phyloP scores from a whole-genome alignment of 2,113 vertebrate genomes.

The Aviceda subcristata region DNA sequence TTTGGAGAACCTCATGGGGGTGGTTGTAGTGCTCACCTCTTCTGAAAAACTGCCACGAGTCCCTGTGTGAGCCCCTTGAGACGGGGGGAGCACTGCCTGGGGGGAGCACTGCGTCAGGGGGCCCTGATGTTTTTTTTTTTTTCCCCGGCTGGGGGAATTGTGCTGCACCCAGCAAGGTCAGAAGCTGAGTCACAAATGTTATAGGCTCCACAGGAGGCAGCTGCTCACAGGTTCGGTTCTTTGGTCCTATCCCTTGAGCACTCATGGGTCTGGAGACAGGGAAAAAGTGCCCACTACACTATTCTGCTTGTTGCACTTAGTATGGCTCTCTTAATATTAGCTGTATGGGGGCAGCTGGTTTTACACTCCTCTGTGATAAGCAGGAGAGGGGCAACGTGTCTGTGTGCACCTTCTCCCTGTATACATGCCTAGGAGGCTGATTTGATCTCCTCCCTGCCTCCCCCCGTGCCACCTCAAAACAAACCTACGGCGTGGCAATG shows the following conservation, averaged over 20 bases:
- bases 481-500: background rate
- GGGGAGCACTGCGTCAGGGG: background rate
- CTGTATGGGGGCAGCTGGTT: background rate
- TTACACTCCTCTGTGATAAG: background rate
- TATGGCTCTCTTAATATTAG: background rate
- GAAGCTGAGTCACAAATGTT: background rate
- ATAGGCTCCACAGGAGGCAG: background rate
- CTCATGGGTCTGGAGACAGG: background rate
- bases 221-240: background rate
- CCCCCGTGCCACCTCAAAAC: background rate
- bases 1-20: background rate
- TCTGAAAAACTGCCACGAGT: background rate
- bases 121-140: accelerated
- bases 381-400: background rate
- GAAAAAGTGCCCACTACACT: background rate
- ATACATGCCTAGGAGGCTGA: background rate
- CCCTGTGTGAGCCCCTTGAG: background rate
- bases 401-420: background rate
- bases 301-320: background rate
- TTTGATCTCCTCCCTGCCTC: background rate
- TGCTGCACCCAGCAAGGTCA: background rate
- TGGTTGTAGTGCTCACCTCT: background rate
- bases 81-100: accelerated
- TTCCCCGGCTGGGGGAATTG: background rate
- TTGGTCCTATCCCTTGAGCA: background rate